Conservation (phyloP, 1,140 invertebrate species). For the Choristoneura fumiferana region DNA sequence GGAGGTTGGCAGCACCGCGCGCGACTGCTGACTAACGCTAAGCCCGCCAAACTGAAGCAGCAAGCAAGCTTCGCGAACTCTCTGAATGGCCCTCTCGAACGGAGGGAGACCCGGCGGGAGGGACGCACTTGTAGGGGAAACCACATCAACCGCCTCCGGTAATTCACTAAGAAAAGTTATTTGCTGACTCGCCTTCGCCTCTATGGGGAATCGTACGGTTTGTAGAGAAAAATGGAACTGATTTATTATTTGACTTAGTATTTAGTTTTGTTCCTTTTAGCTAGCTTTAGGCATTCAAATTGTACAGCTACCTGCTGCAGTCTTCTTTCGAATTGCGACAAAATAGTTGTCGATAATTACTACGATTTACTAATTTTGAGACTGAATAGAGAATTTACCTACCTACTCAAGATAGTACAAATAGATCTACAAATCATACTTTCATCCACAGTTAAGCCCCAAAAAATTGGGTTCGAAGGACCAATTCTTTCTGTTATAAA, state of each 20-base stretch:
- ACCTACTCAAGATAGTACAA: no score
- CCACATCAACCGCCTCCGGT: slow-evolving; percentile 66
- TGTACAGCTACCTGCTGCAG: no score
- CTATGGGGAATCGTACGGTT: slow-evolving; percentile 42
- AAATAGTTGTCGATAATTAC: no score
- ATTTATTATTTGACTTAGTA: slow-evolving; percentile 10
- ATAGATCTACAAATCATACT: no score
- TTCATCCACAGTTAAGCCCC: no score
- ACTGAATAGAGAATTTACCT: no score
- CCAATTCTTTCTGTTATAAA: no score
- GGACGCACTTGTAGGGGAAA: slow-evolving; percentile 71
- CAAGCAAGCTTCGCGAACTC: slow-evolving; percentile 70
- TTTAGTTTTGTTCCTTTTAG: not conserved
- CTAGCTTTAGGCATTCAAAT: not conserved
- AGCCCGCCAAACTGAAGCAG: slow-evolving; percentile 72
- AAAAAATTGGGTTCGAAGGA: no score
- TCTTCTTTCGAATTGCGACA: no score
- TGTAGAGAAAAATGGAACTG: slow-evolving; percentile 60
- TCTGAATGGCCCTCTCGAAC: slow-evolving; percentile 68
- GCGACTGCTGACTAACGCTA: slow-evolving; percentile 56
- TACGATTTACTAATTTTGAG: no score
- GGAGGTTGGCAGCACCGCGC: slow-evolving; percentile 38
- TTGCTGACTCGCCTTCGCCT: slow-evolving; percentile 59
- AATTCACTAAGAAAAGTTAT: slow-evolving; percentile 77
- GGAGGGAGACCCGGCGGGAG: slow-evolving; percentile 69